These are phyloP conservation scores for Silurus aristotelis DNA, from an alignment of 2,797 vertebrate genomes.

Conservation along the genomic window DNA sequence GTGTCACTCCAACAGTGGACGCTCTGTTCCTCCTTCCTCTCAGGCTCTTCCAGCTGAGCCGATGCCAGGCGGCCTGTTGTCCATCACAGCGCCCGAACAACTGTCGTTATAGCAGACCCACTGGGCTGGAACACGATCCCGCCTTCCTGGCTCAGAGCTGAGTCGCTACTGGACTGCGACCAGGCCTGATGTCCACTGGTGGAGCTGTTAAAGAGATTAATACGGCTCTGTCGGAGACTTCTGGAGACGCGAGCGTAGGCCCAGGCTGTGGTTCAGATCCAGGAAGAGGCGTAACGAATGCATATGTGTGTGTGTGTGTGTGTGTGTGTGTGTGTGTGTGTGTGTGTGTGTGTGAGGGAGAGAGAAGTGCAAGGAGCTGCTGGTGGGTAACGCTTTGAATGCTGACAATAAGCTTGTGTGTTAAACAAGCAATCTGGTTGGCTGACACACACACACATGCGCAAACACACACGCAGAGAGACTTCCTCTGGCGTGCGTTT, in stretches of 20 bases:
- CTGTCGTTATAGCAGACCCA: constrained; percentile 63
- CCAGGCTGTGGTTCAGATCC: constrained; percentile 22
- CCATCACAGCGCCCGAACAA: constrained; percentile 62
- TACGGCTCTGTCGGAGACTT: constrained; percentile 48
- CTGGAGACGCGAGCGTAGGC: constrained; percentile 25
- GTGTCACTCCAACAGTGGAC: constrained; percentile 38
- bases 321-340: neutral
- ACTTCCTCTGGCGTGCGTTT: constrained; percentile 20
- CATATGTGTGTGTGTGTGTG: neutral
- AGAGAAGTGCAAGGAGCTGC: constrained; percentile 48
- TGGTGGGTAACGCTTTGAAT: constrained; percentile 51
- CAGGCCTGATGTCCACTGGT: constrained; percentile 41
- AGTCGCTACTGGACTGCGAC: constrained; percentile 51
- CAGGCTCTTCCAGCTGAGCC: constrained; percentile 46
- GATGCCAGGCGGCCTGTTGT: constrained; percentile 64
- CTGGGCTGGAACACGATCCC: constrained; percentile 45
- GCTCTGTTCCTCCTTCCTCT: constrained; percentile 49
- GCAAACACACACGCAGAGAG: neutral
- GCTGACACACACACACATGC: neutral
- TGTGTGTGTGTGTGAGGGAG: neutral
- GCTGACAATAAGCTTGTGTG: constrained; percentile 28
- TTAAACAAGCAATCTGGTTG: constrained; percentile 28
- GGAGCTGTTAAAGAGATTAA: constrained; percentile 60
- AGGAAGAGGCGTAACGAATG: constrained; percentile 22
- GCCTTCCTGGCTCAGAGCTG: constrained; percentile 40